Conservation (phyloP, 1,140 invertebrate species). For the Saccostrea glomerata region DNA sequence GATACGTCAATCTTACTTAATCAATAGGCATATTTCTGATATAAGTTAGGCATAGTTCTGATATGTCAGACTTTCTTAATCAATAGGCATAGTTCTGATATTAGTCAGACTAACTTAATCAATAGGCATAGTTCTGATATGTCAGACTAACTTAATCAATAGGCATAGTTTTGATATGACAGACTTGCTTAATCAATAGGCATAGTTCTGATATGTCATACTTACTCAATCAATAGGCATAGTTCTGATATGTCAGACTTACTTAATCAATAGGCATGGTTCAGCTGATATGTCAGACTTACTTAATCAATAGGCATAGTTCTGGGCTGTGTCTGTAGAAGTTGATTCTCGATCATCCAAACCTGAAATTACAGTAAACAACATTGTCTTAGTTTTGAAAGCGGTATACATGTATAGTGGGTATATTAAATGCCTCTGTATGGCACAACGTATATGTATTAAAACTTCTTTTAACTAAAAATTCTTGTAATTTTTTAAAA, state of each 20-base stretch:
- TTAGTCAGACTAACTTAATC: no score
- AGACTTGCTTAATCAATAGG: no score
- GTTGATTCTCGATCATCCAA: neutral
- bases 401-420: no score
- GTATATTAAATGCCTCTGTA: no score
- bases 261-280: neutral
- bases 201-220: no score
- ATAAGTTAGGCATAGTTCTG: neutral
- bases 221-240: neutral
- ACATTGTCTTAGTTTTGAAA: neutral
- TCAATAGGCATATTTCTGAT: neutral
- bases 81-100: neutral
- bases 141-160: no score
- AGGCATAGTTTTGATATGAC: no score
- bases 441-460: no score
- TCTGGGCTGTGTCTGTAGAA: neutral
- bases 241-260: neutral
- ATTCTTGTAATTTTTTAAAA: no score
- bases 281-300: neutral
- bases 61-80: neutral
- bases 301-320: neutral
- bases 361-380: neutral
- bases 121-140: no score
- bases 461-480: no score
- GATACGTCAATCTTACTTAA: neutral